Conservation (phyloP, 2,113 vertebrate genomes). For the Anhinga anhinga region DNA sequence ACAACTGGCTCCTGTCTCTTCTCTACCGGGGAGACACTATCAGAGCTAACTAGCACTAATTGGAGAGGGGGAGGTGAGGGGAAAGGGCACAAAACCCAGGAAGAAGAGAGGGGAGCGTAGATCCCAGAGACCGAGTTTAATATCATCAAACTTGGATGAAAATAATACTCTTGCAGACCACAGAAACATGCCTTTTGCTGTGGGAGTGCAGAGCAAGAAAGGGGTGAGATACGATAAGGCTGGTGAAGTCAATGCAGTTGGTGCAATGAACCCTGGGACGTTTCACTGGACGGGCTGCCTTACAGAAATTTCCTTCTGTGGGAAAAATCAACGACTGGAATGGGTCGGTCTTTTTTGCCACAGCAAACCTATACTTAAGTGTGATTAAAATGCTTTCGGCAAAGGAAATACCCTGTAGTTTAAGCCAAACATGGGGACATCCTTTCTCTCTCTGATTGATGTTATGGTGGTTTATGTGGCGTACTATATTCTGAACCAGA, state of each 20-base stretch:
- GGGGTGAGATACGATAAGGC: neutral
- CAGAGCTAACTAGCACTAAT: neutral
- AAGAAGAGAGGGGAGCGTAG: neutral
- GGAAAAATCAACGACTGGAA: slow-evolving; percentile 43
- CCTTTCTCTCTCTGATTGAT: slow-evolving; percentile 37
- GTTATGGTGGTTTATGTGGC: slow-evolving; percentile 57
- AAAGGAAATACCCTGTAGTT: slow-evolving; percentile 59
- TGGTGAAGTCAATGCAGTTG: neutral
- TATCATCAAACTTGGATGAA: neutral
- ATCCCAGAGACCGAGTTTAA: neutral
- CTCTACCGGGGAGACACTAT: neutral
- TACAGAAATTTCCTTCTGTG: slow-evolving; percentile 34
- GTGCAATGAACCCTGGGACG: neutral
- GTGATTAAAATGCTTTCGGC: slow-evolving; percentile 47
- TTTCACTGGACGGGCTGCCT: neutral
- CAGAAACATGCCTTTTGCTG: neutral
- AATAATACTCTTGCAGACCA: neutral
- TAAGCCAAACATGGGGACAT: slow-evolving; percentile 33
- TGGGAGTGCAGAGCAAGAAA: neutral
- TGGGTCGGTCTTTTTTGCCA: neutral
- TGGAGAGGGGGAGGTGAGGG: neutral
- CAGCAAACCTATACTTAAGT: slow-evolving; percentile 55
- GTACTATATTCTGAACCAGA: slow-evolving; percentile 8
- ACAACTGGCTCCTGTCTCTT: neutral
- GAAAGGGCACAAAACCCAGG: neutral